Evolutionary conservation across 2,888 invertebrate genomes (phyloP).

Genomic region (Cephus pulcher): DNA sequence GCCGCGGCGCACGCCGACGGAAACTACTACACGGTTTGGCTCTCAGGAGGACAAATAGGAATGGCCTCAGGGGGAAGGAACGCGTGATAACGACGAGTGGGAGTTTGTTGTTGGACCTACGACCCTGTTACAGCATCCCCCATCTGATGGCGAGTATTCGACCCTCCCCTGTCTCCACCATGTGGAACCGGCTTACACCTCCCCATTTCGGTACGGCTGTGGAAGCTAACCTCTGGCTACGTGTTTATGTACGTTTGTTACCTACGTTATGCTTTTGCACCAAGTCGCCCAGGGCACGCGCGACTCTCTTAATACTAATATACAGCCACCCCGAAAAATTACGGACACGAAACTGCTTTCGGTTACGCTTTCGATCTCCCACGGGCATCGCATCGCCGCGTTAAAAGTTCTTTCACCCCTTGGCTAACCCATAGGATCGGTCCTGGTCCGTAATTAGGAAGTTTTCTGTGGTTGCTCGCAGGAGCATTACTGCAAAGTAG

Average conservation of each 20-base stretch:
- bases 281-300: slow-evolving; percentile 3
- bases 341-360: slow-evolving; percentile 18
- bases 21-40: slow-evolving; percentile 62
- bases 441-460: neutral
- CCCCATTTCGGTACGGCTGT: neutral
- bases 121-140: neutral
- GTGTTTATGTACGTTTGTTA: slow-evolving; percentile 2
- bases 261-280: slow-evolving; percentile 2
- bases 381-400: neutral
- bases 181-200: neutral
- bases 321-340: slow-evolving; percentile 14
- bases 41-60: slow-evolving; percentile 64
- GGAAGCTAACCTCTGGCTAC: neutral
- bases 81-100: slow-evolving; percentile 55
- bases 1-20: slow-evolving; percentile 43
- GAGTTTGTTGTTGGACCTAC: slow-evolving; percentile 47
- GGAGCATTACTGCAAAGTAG: neutral
- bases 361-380: slow-evolving; percentile 8
- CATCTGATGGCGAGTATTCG: neutral
- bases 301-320: slow-evolving; percentile 8
- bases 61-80: slow-evolving; percentile 45
- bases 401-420: slow-evolving; percentile 3
- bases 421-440: neutral
- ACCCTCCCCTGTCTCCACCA: neutral
- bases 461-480: neutral